Base-by-base conservation (phyloP, 1,140 invertebrate species). In the Bombus consobrinus region DNA sequence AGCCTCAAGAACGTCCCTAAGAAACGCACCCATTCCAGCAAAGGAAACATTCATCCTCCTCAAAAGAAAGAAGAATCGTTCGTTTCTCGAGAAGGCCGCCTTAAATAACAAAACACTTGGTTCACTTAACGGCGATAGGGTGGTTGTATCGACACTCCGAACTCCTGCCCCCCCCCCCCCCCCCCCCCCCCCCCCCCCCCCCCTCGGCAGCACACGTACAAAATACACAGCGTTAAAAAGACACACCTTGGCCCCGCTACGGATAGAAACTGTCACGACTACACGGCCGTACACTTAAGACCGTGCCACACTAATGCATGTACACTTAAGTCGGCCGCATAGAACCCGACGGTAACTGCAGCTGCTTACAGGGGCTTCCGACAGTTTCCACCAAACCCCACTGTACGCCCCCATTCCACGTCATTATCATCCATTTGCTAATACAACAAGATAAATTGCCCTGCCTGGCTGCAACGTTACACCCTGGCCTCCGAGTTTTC, bases 391-490 rank as follows among this genome's bases (percentile, higher is more conserved):
- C 64, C 75, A 53, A 43, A 28, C 32, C 59, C 57, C 86, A 43
- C 57, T 10, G 59, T 34, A 32, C 32, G 28, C 59, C 59, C 59
- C 28, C 59, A 62, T 62, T 62, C 59, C 59, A 77, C 86, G 78
- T 89, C 87, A 90, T 92, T 89, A 92, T 90, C 91, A 92, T 92
- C 91, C 87, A 91, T 92, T 92, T 87, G 83, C 87, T 91, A 89
- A 92, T 92, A 88, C 85, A 88, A 88, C 89, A 92, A 92, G 92
- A 93, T 90, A 90, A 93, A 92, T 92, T 88, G 87, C 81, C 83
- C 72, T 73, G 72, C 84, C 59, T 83, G 76, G 47, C 57, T 79
- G 75, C 80, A 80, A 84, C 71, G 73, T 87, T 59, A 83, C 53
- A 66, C 82, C 34, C 37, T 57, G 59, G 68, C 74, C n/a, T 74